Evolutionary conservation across 2,797 vertebrate species (phyloP), one percentile per base, ranked within the genome.

Genomic region (Xiphophorus birchmanni): DNA sequence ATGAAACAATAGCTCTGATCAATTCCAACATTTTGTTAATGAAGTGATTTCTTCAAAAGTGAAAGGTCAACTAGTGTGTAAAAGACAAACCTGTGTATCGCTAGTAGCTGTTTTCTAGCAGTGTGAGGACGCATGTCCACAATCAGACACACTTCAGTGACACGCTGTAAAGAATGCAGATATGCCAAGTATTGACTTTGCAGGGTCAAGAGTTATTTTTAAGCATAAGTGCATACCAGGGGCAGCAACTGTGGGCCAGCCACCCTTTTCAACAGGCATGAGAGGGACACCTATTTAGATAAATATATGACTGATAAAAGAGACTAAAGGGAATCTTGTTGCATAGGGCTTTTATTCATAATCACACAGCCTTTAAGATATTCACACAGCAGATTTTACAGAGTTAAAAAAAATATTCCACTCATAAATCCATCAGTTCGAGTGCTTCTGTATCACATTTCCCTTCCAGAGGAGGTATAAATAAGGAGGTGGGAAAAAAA

Each of bases 321-420:
- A 0, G 7, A 47, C 2, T 21, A 10, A 5, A n/a, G 17, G 2
- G 0, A 18, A 15, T 60, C 10, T 83, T 89, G 83, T 95, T 96
- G 95, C 95, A 96, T 95, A 96, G 93, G 79, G 90, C 82, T 82
- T 96, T 96, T 95, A 95, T 95, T 95, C 40, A 88, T 86, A 79
- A 83, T 84, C 75, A 91, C 13, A 88, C 81, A 83, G 42, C 35
- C 72, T 63, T 87, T 88, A 69, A 92, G 48, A 83, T 75, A 88
- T 72, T 87, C 73, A 86, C 75, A 91, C 54, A 75, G 77, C 73
- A 87, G 85, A 87, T 79, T 87, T 54, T 74, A 82, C 48, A 90
- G 8, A 84, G 52, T 74, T 48, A 77, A 84, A 89, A 87, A 88
- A 44, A 84, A 52, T 0, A 47, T 13, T 48, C 37, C 72, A 83